Evolutionary conservation across 2,113 vertebrate genomes (phyloP).

Genomic region (Rhadina sibilatrix): DNA sequence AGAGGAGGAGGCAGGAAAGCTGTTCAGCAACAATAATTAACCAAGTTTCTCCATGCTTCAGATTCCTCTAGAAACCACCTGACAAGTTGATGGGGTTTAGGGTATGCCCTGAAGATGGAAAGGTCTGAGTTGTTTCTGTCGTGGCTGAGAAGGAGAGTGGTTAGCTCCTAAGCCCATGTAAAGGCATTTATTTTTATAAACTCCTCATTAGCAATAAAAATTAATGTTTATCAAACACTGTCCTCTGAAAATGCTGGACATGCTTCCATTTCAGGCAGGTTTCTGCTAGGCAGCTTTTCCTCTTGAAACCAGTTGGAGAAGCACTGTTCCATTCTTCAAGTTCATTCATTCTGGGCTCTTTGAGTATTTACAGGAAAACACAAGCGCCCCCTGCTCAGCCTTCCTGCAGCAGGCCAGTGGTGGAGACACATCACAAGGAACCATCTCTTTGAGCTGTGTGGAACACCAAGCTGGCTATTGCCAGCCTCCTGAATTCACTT

Average conservation of each 20-base stretch:
- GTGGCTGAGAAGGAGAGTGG: neutral
- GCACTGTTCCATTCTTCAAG: neutral
- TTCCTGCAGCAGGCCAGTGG: neutral
- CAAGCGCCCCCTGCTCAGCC: neutral
- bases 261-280: neutral
- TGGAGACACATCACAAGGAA: neutral
- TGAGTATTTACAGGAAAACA: neutral
- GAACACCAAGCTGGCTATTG: neutral
- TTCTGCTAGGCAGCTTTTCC: neutral
- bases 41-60: neutral
- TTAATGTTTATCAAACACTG: neutral
- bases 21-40: conserved; percentile 21
- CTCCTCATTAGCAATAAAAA: neutral
- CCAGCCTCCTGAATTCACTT: neutral
- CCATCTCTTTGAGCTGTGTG: neutral
- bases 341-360: neutral
- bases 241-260: neutral
- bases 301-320: neutral
- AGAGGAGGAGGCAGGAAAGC: neutral
- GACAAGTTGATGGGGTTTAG: neutral
- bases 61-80: neutral
- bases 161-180: neutral
- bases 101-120: neutral
- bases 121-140: neutral
- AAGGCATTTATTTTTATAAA: neutral